Evolutionary conservation across 2,888 invertebrate species (phyloP).

Genomic region (Choreutis nemorana): DNA sequence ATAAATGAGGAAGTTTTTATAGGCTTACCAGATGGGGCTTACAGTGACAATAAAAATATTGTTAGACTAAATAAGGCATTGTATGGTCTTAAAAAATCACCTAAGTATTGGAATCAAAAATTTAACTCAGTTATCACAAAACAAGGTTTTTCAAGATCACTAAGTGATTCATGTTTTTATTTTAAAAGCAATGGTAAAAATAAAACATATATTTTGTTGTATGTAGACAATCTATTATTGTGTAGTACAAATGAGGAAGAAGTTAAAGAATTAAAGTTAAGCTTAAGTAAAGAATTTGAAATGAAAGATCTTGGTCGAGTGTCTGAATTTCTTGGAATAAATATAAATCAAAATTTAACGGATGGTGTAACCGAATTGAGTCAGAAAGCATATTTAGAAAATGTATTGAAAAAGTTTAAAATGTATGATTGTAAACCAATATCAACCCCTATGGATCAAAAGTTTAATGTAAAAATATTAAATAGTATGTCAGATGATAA

Average conservation of each 20-base stretch:
- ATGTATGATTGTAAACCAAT: constrained; percentile 9
- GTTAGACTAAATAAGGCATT: constrained; percentile 10
- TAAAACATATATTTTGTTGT: constrained; percentile 11
- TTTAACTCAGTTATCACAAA: constrained; percentile 8
- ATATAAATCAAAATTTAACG: constrained; percentile 8
- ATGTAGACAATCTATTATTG: constrained; percentile 12
- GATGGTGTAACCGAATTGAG: constrained; percentile 4
- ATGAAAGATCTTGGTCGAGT: constrained; percentile 9
- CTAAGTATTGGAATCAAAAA: constrained; percentile 10
- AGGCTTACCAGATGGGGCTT: constrained; percentile 4
- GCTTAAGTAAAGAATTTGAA: constrained; percentile 6
- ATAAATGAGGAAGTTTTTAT: constrained; percentile 11
- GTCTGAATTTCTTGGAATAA: constrained; percentile 7
- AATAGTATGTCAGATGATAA: constrained; percentile 4
- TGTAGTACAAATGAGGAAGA: constrained; percentile 9
- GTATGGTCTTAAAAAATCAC: constrained; percentile 10
- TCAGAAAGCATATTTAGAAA: constrained; percentile 8
- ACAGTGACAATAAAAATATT: constrained; percentile 1
- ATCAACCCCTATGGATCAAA: constrained; percentile 9
- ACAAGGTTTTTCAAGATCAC: constrained; percentile 7
- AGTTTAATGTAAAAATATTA: constrained; percentile 11
- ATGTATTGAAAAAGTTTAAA: constrained; percentile 5
- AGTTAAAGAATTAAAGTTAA: constrained; percentile 5
- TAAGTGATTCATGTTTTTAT: constrained; percentile 9
- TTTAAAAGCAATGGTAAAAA: constrained; percentile 4